Evolutionary conservation across 2,888 invertebrate genomes (phyloP), one percentile per base, ranked within the genome.

Genomic region (Thymelicus acteon): DNA sequence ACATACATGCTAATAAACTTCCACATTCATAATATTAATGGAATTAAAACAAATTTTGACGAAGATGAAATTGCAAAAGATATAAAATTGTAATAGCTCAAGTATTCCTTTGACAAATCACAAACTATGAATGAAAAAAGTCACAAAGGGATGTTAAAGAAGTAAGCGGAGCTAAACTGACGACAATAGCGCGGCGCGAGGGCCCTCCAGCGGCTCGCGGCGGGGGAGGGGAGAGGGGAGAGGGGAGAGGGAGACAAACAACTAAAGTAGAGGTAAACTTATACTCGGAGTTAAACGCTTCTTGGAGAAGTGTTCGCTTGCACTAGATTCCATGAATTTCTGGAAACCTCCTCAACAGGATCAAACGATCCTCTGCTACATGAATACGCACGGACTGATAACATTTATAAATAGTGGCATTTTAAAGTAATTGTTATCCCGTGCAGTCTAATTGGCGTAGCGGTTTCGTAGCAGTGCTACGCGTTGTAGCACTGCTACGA

Each of bases 141-240:
- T 48, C 24, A 44, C 31, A 63, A 63, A 63, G 37, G 37, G 24
- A 63, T 31, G 37, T 49, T 15, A 49, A 60, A 60, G 49, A 49
- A 49, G 37, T 15, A 37, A 63, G 62, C n/a, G 49, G 10, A 15
- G 15, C 62, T 63, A 63, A 63, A 63, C 62, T 49, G 62, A 37
- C 49, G 62, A 63, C 62, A 63, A 63, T 63, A 49, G 62, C 40
- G 60, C 40, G 8, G 48, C 40, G 48, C 24, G 49, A 63, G 49
- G 8, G 62, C 8, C 48, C 63, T 64, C 72, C 31, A 65, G 58
- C 54, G 44, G 10, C 4, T 44, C n/a, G n/a, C n/a, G n/a, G n/a
- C n/a, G n/a, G n/a, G n/a, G n/a, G n/a, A n/a, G n/a, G n/a, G n/a
- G n/a, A n/a, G n/a, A n/a, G n/a, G n/a, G n/a, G n/a, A n/a, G n/a